Evolutionary conservation across 2,888 invertebrate genomes (phyloP), one percentile per base, ranked within the genome.

Genomic region (Mystacides longicornis): DNA sequence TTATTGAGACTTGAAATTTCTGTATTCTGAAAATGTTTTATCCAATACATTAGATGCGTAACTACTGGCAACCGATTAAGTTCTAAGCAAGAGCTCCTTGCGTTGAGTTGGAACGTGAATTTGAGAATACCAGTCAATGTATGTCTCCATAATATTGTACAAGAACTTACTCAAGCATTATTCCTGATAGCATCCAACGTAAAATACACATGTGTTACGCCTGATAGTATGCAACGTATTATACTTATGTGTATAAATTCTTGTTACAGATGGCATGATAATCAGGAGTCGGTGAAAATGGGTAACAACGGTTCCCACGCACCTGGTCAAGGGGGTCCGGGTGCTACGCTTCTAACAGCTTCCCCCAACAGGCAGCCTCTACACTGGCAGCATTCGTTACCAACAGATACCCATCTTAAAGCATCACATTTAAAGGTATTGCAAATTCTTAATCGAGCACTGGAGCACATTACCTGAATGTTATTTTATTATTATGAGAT

Each of bases 311-410:
- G 54, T n/a, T 55, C 55, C 37, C 55, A 55, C 47, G 49, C 19
- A 19, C 19, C 21, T 22, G 47, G 23, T 21, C 43, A 20, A 20
- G 54, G 23, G 42, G 50, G 42, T 4, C 31, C 45, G 14, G 23
- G 23, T 2, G 45, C n/a, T 18, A 20, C 4, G 4, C 19, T 22
- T 21, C 37, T 33, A 1, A 3, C 37, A 14, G 23, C 27, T 5
- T 23, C 55, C 23, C 45, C 27, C 11, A 42, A 33, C 5, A 37
- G 58, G 33, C 60, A 60, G 53, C 60, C 58, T 21, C 33, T 23
- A 4, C 60, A 60, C 31, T 60, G 60, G 60, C 60, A 60, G 14
- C 58, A 60, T 47, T 60, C 60, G 11, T 55, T 60, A 23, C 60
- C 60, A 16, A 57, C 55, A 20, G 60, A 60, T 31, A 58, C 60